Percentiles rank a stretch among this genome's conserved stretches.
Evolutionary conservation across 1,140 invertebrate genomes (phyloP).

Genomic region (Globodera rostochiensis): DNA sequence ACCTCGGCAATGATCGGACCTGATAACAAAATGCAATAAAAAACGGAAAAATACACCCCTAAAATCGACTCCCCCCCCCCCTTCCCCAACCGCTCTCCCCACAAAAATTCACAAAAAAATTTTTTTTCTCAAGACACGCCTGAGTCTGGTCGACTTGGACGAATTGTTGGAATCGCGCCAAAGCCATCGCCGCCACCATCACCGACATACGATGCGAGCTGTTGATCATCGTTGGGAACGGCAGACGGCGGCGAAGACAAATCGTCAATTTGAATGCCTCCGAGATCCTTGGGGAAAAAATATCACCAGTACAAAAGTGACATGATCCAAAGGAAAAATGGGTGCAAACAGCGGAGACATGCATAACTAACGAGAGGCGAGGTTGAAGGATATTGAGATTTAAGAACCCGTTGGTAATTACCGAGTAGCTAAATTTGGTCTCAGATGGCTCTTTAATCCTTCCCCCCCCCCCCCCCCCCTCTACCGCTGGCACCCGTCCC

Average conservation of each 20-base stretch:
- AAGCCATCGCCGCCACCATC: background rate
- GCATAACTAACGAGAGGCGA: background rate
- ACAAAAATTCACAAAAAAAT: no score
- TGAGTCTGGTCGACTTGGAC: slow-evolving; percentile 1
- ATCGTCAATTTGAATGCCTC: background rate
- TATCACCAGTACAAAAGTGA: background rate
- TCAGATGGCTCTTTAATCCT: background rate
- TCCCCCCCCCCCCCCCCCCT: background rate
- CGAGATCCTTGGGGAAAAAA: background rate
- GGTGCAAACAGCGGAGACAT: background rate
- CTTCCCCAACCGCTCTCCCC: no score
- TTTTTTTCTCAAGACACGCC: no score
- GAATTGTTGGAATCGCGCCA: background rate
- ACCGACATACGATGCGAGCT: slow-evolving; percentile 19
- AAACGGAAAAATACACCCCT: no score
- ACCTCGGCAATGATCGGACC: slow-evolving; percentile 62
- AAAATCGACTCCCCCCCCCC: no score
- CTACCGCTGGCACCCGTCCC: background rate
- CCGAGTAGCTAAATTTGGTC: slow-evolving; percentile 19
- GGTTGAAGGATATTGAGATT: background rate
- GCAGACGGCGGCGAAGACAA: background rate
- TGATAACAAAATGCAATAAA: background rate
- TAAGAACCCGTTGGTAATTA: background rate
- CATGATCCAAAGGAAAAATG: background rate
- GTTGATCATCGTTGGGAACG: background rate